Base-by-base conservation (phyloP, 37 sponge, comb jelly and placozoan species). In the Cladorhizidae sp. region DNA sequence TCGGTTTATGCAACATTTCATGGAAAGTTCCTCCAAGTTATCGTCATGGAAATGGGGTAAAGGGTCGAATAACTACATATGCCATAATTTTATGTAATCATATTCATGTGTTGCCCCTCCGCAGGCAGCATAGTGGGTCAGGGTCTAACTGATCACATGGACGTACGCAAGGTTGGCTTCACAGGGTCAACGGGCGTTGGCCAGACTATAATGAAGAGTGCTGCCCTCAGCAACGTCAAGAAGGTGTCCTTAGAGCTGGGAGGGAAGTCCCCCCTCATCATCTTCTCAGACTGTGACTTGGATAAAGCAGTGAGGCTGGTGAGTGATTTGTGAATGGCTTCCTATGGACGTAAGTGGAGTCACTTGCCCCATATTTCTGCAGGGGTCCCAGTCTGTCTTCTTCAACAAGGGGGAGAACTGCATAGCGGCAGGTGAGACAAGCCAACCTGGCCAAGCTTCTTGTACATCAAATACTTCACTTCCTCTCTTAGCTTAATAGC, bases 361-460 rank as follows among this genome's bases (percentile, higher is more conserved):
- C 5, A 45, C 49, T 45, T 5, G 5, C 9, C 9, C 49, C 49
- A 5, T 45, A n/a, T 43, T 17, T 23, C 2, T 71, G 12, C 74
- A 93, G 86, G 90, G 94, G 40, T 74, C 75, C 25, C 87, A 87
- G 50, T 67, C 95, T 43, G 92, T 91, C 43, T 91, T 93, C 89
- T 96, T 96, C 87, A 96, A 96, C 89, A 96, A 96, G 67, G 97
- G 97, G 57, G 97, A 96, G 82, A 96, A 96, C 87, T 96, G 93
- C 63, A 96, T 96, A 74, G 97, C 97, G 56, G 97, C 97, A 43
- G 95, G 94, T 78, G 37, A 58, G 76, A 35, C 1, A 23, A 12
- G 29, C 62, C 12, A 61, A 61, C n/a, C n/a, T n/a, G n/a, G n/a
- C n/a, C n/a, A n/a, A n/a, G n/a, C n/a, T n/a, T n/a, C n/a, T n/a